A percentile compares a stretch with the other conserved stretches of the same genome.
Evolutionary conservation across 2,888 invertebrate species (phyloP).

Genomic region (Drosophila anomalipes): DNA sequence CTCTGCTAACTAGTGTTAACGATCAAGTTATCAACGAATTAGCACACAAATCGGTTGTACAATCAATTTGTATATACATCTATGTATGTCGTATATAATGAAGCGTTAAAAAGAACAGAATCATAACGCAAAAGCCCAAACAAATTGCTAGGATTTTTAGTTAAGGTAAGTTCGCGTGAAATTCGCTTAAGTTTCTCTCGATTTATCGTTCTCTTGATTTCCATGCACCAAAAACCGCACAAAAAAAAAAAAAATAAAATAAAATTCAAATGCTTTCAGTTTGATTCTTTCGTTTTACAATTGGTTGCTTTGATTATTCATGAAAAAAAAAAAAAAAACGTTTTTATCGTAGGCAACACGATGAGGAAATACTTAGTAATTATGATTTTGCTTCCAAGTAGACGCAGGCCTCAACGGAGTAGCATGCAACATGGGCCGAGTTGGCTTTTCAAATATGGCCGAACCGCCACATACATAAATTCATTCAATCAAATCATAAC

Average conservation of each 20-base stretch:
- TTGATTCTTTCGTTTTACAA: slow-evolving; percentile 22
- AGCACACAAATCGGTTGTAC: slow-evolving; percentile 54
- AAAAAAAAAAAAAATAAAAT: not conserved
- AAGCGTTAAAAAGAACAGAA: slow-evolving; percentile 36
- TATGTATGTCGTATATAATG: slow-evolving; percentile 37
- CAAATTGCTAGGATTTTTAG: slow-evolving; percentile 69
- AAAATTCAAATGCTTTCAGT: slow-evolving; percentile 40
- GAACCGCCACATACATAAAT: slow-evolving; percentile 45
- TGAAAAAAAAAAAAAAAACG: not conserved
- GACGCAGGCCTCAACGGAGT: slow-evolving; percentile 28
- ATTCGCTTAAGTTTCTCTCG: slow-evolving; percentile 55
- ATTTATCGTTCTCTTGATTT: slow-evolving; percentile 33
- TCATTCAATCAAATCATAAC: slow-evolving; percentile 50
- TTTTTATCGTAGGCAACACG: slow-evolving; percentile 16
- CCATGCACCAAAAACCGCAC: slow-evolving; percentile 78
- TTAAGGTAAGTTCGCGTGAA: slow-evolving; percentile 80
- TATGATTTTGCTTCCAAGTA: slow-evolving; percentile 53
- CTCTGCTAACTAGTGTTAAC: slow-evolving; percentile 38
- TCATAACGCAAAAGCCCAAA: slow-evolving; percentile 53
- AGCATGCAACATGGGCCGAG: slow-evolving; percentile 21
- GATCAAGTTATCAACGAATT: slow-evolving; percentile 66
- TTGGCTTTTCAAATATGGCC: slow-evolving; percentile 21
- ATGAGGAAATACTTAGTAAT: slow-evolving; percentile 13
- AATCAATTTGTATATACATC: slow-evolving; percentile 10
- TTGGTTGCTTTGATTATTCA: slow-evolving; percentile 15